Evolutionary conservation across 2,113 vertebrate genomes (phyloP).

Genomic region (Acrocephalus kingi): DNA sequence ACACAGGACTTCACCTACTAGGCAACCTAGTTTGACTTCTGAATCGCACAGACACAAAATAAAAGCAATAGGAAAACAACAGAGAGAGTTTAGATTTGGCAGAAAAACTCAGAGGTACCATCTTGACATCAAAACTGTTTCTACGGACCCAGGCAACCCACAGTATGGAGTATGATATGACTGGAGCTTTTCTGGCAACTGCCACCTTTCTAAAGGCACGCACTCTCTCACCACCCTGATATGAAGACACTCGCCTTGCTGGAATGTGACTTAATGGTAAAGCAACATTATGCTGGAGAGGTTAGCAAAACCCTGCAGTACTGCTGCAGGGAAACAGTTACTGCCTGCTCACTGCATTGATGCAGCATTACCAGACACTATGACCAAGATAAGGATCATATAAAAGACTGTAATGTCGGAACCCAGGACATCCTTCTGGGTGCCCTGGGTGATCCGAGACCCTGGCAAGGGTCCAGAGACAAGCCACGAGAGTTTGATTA

Average conservation of each 20-base stretch:
- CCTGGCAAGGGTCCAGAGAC: too few relatives aligned
- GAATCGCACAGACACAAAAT: neutral
- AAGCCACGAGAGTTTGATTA: too few relatives aligned
- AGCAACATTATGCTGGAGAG: neutral
- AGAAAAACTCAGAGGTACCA: neutral
- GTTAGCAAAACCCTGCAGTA: constrained; percentile 14
- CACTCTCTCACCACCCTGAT: neutral
- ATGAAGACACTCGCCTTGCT: neutral
- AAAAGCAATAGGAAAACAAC: neutral
- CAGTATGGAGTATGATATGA: neutral
- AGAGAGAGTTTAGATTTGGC: neutral
- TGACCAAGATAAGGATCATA: constrained; percentile 6
- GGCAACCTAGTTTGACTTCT: neutral
- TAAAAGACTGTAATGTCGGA: neutral
- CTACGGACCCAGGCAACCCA: neutral
- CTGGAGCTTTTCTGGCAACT: neutral
- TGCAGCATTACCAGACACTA: neutral
- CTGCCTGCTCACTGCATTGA: neutral
- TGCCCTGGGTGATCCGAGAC: too few relatives aligned
- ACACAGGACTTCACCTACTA: neutral
- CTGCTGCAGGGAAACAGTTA: neutral
- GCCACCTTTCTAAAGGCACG: neutral
- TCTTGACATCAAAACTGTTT: neutral
- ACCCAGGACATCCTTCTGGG: too few relatives aligned
- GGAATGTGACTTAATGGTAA: neutral